Evolutionary conservation across 64 coral and sea anemone species (phyloP).

Genomic region (Actinia equina): DNA sequence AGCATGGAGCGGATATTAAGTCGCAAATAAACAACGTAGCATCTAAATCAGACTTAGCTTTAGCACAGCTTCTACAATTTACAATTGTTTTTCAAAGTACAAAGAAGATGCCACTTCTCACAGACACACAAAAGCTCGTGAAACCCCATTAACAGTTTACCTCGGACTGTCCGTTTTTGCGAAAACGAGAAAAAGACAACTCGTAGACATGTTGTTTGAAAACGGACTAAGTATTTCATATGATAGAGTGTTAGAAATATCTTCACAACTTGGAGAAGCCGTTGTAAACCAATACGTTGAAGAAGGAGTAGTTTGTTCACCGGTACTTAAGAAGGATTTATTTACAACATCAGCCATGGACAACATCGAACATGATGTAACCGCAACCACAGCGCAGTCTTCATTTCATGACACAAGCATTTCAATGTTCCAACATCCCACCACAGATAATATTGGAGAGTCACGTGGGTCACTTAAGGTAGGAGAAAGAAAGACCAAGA

Average conservation of each 20-base stretch:
- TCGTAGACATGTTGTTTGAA: slow-evolving; percentile 19
- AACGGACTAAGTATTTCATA: slow-evolving; percentile 27
- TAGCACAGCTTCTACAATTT: slow-evolving; percentile 45
- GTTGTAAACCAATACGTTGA: slow-evolving; percentile 5
- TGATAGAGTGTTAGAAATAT: slow-evolving; percentile 36
- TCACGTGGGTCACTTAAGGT: neutral
- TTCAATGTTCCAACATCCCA: slow-evolving; percentile 32
- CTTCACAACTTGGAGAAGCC: slow-evolving; percentile 15
- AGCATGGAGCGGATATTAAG: slow-evolving; percentile 29
- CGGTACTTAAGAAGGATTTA: too few relatives aligned
- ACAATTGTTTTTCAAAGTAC: slow-evolving; percentile 59
- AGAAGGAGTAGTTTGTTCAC: too few relatives aligned
- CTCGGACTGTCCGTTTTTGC: neutral
- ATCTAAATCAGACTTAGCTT: slow-evolving; percentile 39
- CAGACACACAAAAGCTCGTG: slow-evolving; percentile 29
- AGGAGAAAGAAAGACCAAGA: neutral
- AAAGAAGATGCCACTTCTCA: slow-evolving; percentile 44
- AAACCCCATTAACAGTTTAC: too few relatives aligned
- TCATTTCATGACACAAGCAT: slow-evolving; percentile 52
- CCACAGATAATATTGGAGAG: neutral
- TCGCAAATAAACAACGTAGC: slow-evolving; percentile 34
- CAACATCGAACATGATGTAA: slow-evolving; percentile 42
- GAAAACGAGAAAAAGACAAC: slow-evolving; percentile 5
- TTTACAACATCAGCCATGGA: slow-evolving; percentile 23
- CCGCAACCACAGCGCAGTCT: slow-evolving; percentile 22